These are phyloP conservation scores for Agrotis clavis DNA, from an alignment of 2,888 invertebrate genomes.

Conservation along the genomic window DNA sequence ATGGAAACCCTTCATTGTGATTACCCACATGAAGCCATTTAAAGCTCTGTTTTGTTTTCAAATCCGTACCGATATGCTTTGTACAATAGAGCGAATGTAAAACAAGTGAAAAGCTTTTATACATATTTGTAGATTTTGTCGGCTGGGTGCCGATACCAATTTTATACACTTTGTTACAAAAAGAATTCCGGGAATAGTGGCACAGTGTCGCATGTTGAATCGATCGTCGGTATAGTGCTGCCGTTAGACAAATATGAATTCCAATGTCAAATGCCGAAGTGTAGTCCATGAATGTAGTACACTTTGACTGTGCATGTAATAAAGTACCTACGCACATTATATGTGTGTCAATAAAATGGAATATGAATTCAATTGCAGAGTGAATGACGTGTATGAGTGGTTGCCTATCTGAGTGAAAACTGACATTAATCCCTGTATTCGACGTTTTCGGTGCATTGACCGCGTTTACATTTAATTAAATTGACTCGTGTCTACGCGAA, in stretches of 20 bases:
- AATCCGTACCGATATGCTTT: slow-evolving; percentile 5
- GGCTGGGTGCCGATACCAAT: slow-evolving; percentile 39
- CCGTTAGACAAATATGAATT: slow-evolving; percentile 66
- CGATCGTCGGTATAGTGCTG: slow-evolving; percentile 44
- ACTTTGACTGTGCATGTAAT: slow-evolving; percentile 34
- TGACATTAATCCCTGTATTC: slow-evolving; percentile 78
- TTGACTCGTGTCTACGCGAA: slow-evolving; percentile 78
- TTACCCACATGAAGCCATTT: slow-evolving; percentile 60
- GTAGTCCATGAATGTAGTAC: slow-evolving; percentile 28
- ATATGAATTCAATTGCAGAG: slow-evolving; percentile 60
- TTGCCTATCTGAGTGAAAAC: slow-evolving; percentile 72
- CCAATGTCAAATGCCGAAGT: slow-evolving; percentile 54
- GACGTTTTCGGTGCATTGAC: slow-evolving; percentile 77
- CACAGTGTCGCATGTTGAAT: slow-evolving; percentile 47
- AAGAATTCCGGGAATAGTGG: slow-evolving; percentile 48
- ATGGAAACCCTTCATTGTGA: slow-evolving; percentile 74
- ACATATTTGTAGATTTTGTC: slow-evolving; percentile 44
- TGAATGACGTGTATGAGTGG: slow-evolving; percentile 69
- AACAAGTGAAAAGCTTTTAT: slow-evolving; percentile 44
- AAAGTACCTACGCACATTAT: slow-evolving; percentile 12
- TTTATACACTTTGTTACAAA: slow-evolving; percentile 53
- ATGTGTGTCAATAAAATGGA: slow-evolving; percentile 50
- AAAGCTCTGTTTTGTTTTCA: slow-evolving; percentile 45
- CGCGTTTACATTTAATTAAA: slow-evolving; percentile 87
- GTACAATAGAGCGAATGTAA: slow-evolving; percentile 23